A percentile compares a stretch with the other conserved stretches of the same genome.
Evolutionary conservation across 1,140 invertebrate species (phyloP).

Genomic region (Agrypnia vestita): DNA sequence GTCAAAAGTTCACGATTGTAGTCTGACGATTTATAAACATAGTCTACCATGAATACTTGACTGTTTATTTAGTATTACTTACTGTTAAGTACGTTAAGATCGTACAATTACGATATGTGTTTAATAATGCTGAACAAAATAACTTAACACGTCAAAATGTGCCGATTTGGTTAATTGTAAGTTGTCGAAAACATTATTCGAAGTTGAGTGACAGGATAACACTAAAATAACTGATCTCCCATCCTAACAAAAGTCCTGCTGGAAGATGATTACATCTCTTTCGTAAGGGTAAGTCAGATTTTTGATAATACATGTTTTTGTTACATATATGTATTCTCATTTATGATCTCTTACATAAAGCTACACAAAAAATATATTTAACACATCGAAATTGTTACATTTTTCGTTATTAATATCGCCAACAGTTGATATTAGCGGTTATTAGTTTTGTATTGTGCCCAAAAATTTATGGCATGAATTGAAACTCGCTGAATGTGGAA

Average conservation of each 20-base stretch:
- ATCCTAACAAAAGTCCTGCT: background rate
- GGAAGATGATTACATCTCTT: conserved; percentile 17
- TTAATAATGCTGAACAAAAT: background rate
- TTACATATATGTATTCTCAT: no score
- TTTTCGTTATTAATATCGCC: no score
- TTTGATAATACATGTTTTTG: background rate
- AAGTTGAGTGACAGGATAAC: conserved; percentile 28
- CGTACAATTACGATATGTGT: background rate
- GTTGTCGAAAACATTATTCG: conserved; percentile 6
- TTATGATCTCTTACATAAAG: no score
- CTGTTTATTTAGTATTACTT: no score
- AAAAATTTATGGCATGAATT: no score
- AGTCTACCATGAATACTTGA: no score
- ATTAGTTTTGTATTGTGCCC: no score
- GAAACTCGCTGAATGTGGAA: no score
- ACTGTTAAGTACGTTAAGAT: no score
- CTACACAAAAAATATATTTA: no score
- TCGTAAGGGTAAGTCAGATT: conserved; percentile 3
- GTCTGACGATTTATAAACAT: background rate
- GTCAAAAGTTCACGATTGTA: conserved; percentile 12
- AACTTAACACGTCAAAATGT: conserved; percentile 17
- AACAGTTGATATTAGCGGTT: no score
- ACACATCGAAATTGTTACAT: no score
- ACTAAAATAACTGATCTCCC: background rate
- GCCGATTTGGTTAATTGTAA: conserved; percentile 8